Evolutionary conservation across 1,140 invertebrate species (phyloP).

Genomic region (Drepana arcuata): DNA sequence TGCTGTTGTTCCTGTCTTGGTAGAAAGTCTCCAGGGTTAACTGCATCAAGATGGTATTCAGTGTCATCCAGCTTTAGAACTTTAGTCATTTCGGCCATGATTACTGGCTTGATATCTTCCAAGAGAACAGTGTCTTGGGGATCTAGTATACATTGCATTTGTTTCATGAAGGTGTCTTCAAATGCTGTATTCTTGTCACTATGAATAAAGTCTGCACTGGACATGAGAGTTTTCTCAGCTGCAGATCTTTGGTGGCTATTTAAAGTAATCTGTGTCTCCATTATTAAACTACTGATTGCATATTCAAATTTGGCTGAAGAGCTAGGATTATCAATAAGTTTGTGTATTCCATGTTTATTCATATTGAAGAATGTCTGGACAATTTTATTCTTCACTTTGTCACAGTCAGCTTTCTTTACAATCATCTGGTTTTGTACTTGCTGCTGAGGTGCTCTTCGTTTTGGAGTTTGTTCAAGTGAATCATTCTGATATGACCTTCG

Average conservation of each 20-base stretch:
- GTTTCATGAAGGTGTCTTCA: constrained; percentile 65
- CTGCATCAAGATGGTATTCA: too few species aligned
- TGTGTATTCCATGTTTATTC: constrained; percentile 62
- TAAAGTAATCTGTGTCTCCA: constrained; percentile 60
- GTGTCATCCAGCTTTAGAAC: constrained; percentile 47
- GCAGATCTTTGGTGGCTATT: constrained; percentile 53
- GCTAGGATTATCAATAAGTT: constrained; percentile 60
- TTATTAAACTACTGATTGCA: constrained; percentile 60
- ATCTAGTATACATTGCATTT: constrained; percentile 62
- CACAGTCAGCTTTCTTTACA: too few species aligned
- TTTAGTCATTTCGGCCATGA: constrained; percentile 56
- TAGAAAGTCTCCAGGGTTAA: too few species aligned
- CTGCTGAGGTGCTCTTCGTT: constrained; percentile 33
- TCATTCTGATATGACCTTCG: constrained; percentile 11
- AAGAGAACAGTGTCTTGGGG: constrained; percentile 59
- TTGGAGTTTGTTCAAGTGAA: constrained; percentile 27
- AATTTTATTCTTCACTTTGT: constrained; percentile 64
- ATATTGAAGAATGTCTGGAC: constrained; percentile 62
- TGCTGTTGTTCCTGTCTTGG: constrained; percentile 4
- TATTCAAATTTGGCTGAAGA: constrained; percentile 64
- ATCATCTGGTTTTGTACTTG: too few species aligned
- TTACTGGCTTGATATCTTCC: constrained; percentile 62
- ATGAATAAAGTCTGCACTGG: constrained; percentile 48
- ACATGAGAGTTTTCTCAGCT: constrained; percentile 54
- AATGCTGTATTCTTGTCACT: constrained; percentile 61